Evolutionary conservation across 2,888 invertebrate genomes (phyloP).

Genomic region (Ophion ventricosus): DNA sequence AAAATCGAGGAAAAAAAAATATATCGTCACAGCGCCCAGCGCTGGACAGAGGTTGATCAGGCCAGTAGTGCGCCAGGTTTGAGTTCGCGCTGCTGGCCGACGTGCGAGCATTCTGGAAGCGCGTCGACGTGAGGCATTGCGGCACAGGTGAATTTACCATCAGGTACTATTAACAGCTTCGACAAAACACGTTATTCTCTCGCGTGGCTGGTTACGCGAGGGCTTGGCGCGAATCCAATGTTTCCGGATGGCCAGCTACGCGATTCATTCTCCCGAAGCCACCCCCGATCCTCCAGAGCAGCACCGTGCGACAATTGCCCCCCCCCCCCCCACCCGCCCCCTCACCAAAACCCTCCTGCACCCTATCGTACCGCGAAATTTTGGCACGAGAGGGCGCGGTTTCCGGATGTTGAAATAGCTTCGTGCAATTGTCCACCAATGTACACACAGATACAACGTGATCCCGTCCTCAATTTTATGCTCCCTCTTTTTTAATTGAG

Average conservation of each 20-base stretch:
- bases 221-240: slow-evolving; percentile 76
- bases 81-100: neutral
- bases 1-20: no score
- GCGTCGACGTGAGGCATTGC: slow-evolving; percentile 59
- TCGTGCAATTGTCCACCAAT: slow-evolving; percentile 20
- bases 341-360: no score
- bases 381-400: slow-evolving; percentile 24
- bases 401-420: slow-evolving; percentile 40
- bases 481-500: slow-evolving; percentile 67
- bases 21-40: no score
- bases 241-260: slow-evolving; percentile 73
- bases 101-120: slow-evolving; percentile 42
- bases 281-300: slow-evolving; percentile 33
- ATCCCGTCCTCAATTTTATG: slow-evolving; percentile 56
- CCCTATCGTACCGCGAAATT: slow-evolving; percentile 20
- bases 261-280: slow-evolving; percentile 74
- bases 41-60: no score
- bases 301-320: neutral
- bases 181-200: slow-evolving; percentile 72
- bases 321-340: neutral
- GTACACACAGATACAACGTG: slow-evolving; percentile 35
- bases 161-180: slow-evolving; percentile 75
- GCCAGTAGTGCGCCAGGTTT: no score
- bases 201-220: slow-evolving; percentile 63
- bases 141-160: slow-evolving; percentile 69